A percentile compares a stretch with the other conserved stretches of the same genome.
phyloP scores from a whole-genome alignment of 2,113 vertebrate species.

The Oreochromis tanganicae region DNA sequence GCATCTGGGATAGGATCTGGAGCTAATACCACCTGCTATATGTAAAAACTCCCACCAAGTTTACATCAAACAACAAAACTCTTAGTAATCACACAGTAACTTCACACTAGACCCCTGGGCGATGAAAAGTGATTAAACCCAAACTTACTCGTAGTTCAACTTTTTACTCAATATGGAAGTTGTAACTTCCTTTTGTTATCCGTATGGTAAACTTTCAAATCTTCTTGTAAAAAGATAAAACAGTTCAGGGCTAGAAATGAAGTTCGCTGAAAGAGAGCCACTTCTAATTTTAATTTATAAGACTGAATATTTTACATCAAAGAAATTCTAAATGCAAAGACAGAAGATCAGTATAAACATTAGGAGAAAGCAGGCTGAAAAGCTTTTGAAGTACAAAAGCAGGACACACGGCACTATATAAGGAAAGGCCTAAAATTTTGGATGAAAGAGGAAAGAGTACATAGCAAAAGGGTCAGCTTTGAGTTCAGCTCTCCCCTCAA shows the following conservation, averaged over 20 bases:
- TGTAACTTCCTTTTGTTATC: neutral
- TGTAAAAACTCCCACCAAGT: neutral
- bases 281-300: neutral
- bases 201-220: rapidly evolving
- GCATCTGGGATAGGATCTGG: neutral
- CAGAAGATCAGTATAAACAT: neutral
- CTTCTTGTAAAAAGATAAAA: neutral
- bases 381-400: slow-evolving; percentile 8
- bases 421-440: neutral
- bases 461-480: neutral
- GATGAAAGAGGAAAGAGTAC: neutral
- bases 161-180: neutral
- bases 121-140: neutral
- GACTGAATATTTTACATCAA: neutral
- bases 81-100: neutral
- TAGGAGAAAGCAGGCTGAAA: neutral
- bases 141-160: neutral
- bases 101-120: neutral
- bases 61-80: neutral
- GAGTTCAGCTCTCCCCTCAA: neutral
- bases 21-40: neutral
- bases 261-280: neutral
- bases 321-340: neutral
- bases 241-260: neutral
- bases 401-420: neutral